Evolutionary conservation across 2,888 invertebrate genomes (phyloP).

Genomic region (Hypercompe scribonia): DNA sequence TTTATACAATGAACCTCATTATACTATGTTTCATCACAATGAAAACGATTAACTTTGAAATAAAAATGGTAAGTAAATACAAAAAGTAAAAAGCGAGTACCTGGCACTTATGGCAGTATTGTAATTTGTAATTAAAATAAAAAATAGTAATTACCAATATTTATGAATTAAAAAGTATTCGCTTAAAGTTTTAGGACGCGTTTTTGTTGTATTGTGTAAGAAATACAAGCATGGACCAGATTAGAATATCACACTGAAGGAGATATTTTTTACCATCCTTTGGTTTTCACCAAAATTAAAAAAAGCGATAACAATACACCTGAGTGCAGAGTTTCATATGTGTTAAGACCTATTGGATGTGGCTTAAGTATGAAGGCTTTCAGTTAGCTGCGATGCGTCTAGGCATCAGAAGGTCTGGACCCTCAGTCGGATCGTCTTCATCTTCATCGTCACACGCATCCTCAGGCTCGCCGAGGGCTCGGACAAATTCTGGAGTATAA

Average conservation of each 20-base stretch:
- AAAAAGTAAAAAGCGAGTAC: no score
- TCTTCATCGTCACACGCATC: constrained; percentile 92
- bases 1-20: background rate
- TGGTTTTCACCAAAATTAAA: background rate
- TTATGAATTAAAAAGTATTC: no score
- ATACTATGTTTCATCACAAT: background rate
- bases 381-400: constrained; percentile 71
- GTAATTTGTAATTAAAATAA: no score
- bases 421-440: constrained; percentile 78
- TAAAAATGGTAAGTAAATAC: no score
- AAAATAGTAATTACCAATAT: no score
- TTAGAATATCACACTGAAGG: no score
- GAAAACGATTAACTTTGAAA: background rate
- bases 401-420: constrained; percentile 65
- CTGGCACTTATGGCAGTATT: no score
- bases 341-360: constrained; percentile 1
- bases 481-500: constrained; percentile 90
- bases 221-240: no score
- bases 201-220: no score
- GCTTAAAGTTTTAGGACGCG: no score
- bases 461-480: constrained; percentile 94
- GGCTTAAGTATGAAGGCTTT: constrained; percentile 26
- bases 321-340: background rate
- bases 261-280: no score
- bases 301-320: background rate